Evolutionary conservation across 2,888 invertebrate genomes (phyloP).

Genomic region (Xestia xanthographa): DNA sequence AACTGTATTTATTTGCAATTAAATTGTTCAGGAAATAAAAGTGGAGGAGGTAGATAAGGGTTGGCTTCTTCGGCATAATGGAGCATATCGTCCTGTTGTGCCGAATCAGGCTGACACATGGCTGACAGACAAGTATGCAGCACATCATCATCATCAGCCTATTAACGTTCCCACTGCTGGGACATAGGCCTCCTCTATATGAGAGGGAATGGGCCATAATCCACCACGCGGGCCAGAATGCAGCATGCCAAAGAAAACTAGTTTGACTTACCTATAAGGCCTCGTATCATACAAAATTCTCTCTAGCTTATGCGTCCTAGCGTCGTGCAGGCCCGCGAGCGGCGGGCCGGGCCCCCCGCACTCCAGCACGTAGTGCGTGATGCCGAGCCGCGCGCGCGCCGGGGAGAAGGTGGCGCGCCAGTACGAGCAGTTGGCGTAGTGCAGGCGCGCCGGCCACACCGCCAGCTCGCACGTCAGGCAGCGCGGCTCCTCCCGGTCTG

Average conservation of each 20-base stretch:
- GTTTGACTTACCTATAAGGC: conserved; percentile 89
- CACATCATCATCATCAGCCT: too few species aligned
- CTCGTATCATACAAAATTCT: conserved; percentile 94
- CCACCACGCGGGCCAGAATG: too few species aligned
- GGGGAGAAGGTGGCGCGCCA: conserved; percentile 94
- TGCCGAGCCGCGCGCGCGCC: conserved; percentile 84
- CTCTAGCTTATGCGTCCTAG: conserved; percentile 94
- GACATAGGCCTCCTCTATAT: too few species aligned
- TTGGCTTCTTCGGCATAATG: not conserved
- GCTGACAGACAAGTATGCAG: not conserved
- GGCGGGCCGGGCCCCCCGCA: conserved; percentile 98
- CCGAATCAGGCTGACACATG: not conserved
- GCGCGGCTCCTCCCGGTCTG: conserved; percentile 93
- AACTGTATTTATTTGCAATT: not conserved
- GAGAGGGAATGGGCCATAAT: too few species aligned
- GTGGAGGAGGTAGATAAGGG: not conserved
- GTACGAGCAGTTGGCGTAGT: conserved; percentile 96
- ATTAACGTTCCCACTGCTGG: too few species aligned
- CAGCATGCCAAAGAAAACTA: not conserved
- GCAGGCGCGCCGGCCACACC: conserved; percentile 94
- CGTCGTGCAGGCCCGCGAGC: conserved; percentile 94
- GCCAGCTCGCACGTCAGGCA: conserved; percentile 97
- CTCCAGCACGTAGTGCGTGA: conserved; percentile 94
- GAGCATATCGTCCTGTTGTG: not conserved
- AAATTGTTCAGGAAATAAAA: not conserved